Base-by-base conservation (phyloP, 2,797 vertebrate genomes). In the Melanotaenia nigrans region DNA sequence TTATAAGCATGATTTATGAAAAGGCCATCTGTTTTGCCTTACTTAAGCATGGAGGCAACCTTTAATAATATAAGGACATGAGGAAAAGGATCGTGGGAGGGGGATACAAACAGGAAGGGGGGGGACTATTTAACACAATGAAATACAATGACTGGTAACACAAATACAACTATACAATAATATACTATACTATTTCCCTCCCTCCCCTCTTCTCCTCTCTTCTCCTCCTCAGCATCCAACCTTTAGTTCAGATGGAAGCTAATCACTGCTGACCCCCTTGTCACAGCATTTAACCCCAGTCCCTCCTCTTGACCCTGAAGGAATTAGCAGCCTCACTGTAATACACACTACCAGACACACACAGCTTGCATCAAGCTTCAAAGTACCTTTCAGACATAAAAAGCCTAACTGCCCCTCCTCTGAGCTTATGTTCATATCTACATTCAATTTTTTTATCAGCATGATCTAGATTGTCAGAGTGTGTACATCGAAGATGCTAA, bases 1-100 rank as follows among this genome's bases (percentile, higher is more conserved):
- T 90, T 92, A 90, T 91, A 89, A 89, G 86, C 92, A 92, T 93
- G 93, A 94, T 94, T 94, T 94, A 94, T 94, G 93, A 91, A 94
- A 92, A 87, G 92, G 90, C 94, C 93, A 95, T 95, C 94, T 95
- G 93, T 92, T 92, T 90, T 84, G 88, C 87, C 91, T 90, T 91
- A 89, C 93, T 93, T 92, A 87, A 93, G 92, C 89, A 92, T 68
- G 78, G 89, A 92, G 92, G 90, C 89, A 92, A 94, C 94, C 93
- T 94, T 95, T 93, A 94, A 95, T 94, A 94, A 93, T 94, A 94
- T 93, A 94, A 88, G 90, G 89, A 91, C 82, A 76, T 25, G 79
- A 83, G 84, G 82, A 30, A 81, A 64, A 79, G 77, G 85, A 75
- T 71, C 25, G 38, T 61, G 0, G 45, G 45, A 25, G 65, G 69